These are phyloP conservation scores for Lophura nycthemera DNA, from an alignment of 2,113 vertebrate species.

Conservation along the genomic window DNA sequence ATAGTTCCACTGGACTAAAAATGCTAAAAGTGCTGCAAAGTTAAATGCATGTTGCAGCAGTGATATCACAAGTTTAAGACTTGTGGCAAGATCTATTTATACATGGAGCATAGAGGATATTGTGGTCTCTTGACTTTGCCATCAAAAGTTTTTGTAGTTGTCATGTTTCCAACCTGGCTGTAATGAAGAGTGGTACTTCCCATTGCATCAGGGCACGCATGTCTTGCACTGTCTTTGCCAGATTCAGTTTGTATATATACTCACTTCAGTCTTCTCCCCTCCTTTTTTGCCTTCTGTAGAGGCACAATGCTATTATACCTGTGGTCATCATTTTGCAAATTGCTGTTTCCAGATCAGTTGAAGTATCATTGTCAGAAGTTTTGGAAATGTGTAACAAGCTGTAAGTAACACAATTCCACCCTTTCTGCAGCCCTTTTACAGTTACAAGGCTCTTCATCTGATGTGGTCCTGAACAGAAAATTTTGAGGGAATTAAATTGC, in stretches of 20 bases:
- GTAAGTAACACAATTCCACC: background rate
- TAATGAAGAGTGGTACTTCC: background rate
- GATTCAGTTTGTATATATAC: background rate
- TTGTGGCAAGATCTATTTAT: background rate
- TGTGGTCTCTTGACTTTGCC: background rate
- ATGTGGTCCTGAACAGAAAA: background rate
- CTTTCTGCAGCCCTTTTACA: background rate
- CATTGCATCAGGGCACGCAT: fast-evolving
- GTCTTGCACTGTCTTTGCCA: background rate
- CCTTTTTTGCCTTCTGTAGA: background rate
- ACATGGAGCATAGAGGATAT: background rate
- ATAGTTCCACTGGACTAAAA: background rate
- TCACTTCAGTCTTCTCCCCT: background rate
- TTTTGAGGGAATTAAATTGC: background rate
- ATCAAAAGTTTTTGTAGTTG: background rate
- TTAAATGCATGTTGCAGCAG: background rate
- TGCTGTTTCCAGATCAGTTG: background rate
- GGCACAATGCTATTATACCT: background rate
- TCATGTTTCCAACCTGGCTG: background rate
- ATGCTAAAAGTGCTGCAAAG: background rate
- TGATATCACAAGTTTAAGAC: background rate
- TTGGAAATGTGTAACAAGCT: background rate
- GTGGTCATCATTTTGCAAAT: background rate
- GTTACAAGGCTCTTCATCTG: background rate
- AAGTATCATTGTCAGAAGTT: background rate